Base-by-base conservation (phyloP, 1,140 invertebrate species). In the Macrobrachium rosenbergii region DNA sequence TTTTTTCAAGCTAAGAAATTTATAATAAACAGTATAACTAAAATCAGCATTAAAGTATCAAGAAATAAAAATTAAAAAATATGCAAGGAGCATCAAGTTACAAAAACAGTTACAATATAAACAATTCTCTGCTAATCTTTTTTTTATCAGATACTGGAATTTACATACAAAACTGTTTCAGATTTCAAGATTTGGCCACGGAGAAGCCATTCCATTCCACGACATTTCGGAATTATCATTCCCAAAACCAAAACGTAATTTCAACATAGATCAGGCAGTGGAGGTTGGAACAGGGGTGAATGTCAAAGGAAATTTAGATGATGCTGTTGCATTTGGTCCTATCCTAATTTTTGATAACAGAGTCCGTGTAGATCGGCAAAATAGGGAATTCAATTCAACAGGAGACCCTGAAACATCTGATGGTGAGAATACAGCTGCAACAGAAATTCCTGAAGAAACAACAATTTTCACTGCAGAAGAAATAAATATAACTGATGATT, bases 361-460 rank as follows among this genome's bases (percentile, higher is more conserved):
- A 11, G 85, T 87, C n/a, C 79, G 85, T 19, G 81, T 69, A 16
- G 85, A 87, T 19, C 85, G 85, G n/a, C 77, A 87, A 43, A 58
- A 73, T 11, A 87, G 79, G 43, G 78, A 60, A 63, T 45, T 43
- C 17, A 76, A 76, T 58, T 23, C 23, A 1, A 76, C 72, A 45
- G 79, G 81, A 45, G 52, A 11, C n/a, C 43, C 14, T 6, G 67
- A 59, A 21, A 75, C 69, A n/a, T 58, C 23, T 10, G 77, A 72
- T 45, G 77, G 12, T 5, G 76, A 80, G 45, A 64, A 12, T 58
- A 21, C 67, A 19, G 58, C 28, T 60, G 37, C 75, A 16, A 87
- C 85, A 23, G 79, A 87, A 21, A 52, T 62, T 37, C 21, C 21
- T 12, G 85, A 81, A 19, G 85, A 87, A 14, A 87, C 85, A 16